Evolutionary conservation across 1,140 invertebrate genomes (phyloP).

Genomic region (Drosophila nasuta): DNA sequence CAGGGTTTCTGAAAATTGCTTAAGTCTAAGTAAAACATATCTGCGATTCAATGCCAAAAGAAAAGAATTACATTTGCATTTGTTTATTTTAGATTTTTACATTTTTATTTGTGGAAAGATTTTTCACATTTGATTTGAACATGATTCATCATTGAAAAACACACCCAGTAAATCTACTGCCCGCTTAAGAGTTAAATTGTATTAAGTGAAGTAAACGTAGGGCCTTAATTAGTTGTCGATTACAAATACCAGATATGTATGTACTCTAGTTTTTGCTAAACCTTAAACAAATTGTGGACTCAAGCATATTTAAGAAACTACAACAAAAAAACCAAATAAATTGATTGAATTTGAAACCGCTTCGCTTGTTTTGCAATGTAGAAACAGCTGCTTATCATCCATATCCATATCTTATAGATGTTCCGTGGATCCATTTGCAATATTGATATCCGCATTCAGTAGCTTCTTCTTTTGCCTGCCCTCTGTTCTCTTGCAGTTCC

Average conservation of each 20-base stretch:
- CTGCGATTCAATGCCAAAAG: slow-evolving; percentile 46
- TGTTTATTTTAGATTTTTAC: slow-evolving; percentile 13
- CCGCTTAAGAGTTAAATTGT: slow-evolving; percentile 26
- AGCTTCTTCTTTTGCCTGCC: slow-evolving; percentile 6
- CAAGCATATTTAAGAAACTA: slow-evolving; percentile 66
- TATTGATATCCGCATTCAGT: neutral
- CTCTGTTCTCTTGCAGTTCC: slow-evolving; percentile 85
- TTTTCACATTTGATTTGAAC: neutral
- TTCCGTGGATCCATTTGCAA: slow-evolving; percentile 1
- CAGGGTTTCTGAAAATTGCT: slow-evolving; percentile 36
- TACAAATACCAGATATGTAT: slow-evolving; percentile 26
- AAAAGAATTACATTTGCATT: slow-evolving; percentile 18
- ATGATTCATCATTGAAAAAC: slow-evolving; percentile 9
- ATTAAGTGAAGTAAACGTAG: slow-evolving; percentile 22
- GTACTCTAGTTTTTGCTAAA: slow-evolving; percentile 57
- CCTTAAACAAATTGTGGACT: slow-evolving; percentile 64
- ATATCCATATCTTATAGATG: slow-evolving; percentile 11
- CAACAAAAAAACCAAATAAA: slow-evolving; percentile 45
- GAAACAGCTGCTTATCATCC: slow-evolving; percentile 7
- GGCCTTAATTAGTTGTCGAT: slow-evolving; percentile 50
- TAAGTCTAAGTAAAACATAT: slow-evolving; percentile 43
- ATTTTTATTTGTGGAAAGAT: neutral
- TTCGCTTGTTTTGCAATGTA: slow-evolving; percentile 41
- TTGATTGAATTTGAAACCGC: slow-evolving; percentile 58
- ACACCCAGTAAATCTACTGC: slow-evolving; percentile 33